Conservation (phyloP, 2,113 vertebrate genomes). For the Perca schrenkii region DNA sequence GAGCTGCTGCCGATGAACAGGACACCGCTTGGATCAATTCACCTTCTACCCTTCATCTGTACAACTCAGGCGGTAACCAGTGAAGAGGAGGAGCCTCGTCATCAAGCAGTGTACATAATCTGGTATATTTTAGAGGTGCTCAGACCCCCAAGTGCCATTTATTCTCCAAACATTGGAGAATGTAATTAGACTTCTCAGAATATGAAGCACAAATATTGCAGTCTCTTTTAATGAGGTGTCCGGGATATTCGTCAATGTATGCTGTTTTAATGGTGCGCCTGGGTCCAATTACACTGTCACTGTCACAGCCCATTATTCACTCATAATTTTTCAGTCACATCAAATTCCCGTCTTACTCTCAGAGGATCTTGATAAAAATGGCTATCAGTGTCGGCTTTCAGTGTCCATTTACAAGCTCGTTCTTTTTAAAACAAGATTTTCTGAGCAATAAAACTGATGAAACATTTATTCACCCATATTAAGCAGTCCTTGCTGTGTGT, state of each 20-base stretch:
- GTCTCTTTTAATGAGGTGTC: slow-evolving; percentile 63
- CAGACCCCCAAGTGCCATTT: slow-evolving; percentile 37
- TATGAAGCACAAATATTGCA: slow-evolving; percentile 59
- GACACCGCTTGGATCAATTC: slow-evolving; percentile 76
- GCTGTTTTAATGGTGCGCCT: slow-evolving; percentile 49
- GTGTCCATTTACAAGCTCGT: slow-evolving; percentile 30
- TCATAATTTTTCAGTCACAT: slow-evolving; percentile 55
- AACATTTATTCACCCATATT: slow-evolving; percentile 10
- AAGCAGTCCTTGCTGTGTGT: slow-evolving; percentile 8
- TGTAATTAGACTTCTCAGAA: slow-evolving; percentile 58
- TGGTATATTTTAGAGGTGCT: slow-evolving; percentile 7
- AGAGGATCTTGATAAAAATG: slow-evolving; percentile 34
- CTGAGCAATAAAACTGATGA: slow-evolving; percentile 31
- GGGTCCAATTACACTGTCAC: slow-evolving; percentile 71
- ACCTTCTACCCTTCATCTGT: slow-evolving; percentile 72
- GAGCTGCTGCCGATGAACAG: slow-evolving; percentile 59
- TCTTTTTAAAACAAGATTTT: slow-evolving; percentile 31
- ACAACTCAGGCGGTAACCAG: slow-evolving; percentile 67
- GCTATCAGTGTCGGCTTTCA: slow-evolving; percentile 26
- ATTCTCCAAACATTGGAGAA: slow-evolving; percentile 55
- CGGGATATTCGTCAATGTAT: slow-evolving; percentile 52
- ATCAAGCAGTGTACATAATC: slow-evolving; percentile 17
- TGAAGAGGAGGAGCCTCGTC: slow-evolving; percentile 57
- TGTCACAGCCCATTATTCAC: slow-evolving; percentile 68
- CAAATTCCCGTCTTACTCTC: slow-evolving; percentile 48